Evolutionary conservation across 2,113 vertebrate species (phyloP), one percentile per base, ranked within the genome.

Genomic region (Irena cyanogastra): DNA sequence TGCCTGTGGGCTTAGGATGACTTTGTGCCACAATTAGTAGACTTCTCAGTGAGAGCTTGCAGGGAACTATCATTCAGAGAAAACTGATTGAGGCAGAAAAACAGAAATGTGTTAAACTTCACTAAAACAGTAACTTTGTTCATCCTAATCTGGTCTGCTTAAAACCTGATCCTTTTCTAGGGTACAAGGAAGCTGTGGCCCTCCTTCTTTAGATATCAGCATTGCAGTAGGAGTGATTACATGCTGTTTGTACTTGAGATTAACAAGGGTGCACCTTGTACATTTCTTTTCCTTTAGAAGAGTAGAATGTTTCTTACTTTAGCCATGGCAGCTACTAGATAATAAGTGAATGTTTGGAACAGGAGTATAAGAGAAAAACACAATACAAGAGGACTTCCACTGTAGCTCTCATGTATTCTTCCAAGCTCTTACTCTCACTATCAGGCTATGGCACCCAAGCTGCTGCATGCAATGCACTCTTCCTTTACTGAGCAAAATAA

Each of bases 11-110:
- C 84, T 90, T 93, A 0, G 44, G 39, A 65, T 93, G 81, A 93
- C 91, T 90, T 79, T 91, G 82, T 86, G 91, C 66, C 94, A 96
- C 78, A 95, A 96, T 90, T 66, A 96, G 83, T 42, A 90, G 66
- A 95, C 44, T 86, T 94, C 83, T 85, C 70, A 35, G 49, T 35
- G 63, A 79, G 42, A 85, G 41, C 39, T 70, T 66, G 20, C 63
- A 86, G 9, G 11, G 41, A 86, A 56, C 31, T 59, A 86, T 35
- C 26, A 37, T 39, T 28, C 53, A 70, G 19, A 54, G 42, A 94
- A 91, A 70, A 63, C 1, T 13, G 33, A 77, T 3, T 0, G 1
- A n/a, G 50, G 49, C 13, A 85, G 61, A n/a, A 87, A 66, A 93
- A 5, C 15, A 80, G 39, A 85, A 65, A 28, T 1, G 4, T 66